Conservation (phyloP, 1,140 invertebrate genomes). For the Zaprionus inermis region DNA sequence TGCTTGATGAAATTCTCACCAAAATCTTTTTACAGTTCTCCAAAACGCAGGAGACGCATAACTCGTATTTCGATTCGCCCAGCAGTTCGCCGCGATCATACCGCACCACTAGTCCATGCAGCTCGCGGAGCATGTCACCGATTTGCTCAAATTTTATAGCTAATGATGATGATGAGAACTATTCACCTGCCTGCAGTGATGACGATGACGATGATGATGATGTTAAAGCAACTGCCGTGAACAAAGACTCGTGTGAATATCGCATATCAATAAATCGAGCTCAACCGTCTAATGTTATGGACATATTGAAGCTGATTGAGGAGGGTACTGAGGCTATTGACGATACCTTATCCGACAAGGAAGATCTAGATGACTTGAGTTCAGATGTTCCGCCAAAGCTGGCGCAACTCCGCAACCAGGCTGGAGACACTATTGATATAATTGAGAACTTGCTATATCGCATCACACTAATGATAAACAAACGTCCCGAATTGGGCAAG, state of each 20-base stretch:
- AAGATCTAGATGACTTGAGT: constrained; percentile 74
- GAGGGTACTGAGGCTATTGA: constrained; percentile 74
- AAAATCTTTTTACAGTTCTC: constrained; percentile 44
- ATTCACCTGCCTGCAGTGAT: constrained; percentile 83
- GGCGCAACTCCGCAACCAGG: constrained; percentile 50
- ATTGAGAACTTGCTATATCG: constrained; percentile 79
- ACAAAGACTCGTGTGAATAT: constrained; percentile 54
- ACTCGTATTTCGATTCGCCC: constrained; percentile 73
- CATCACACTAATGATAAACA: constrained; percentile 77
- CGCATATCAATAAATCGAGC: constrained; percentile 51
- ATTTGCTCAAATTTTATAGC: constrained; percentile 55
- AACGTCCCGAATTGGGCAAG: constrained; percentile 72
- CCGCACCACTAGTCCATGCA: constrained; percentile 78
- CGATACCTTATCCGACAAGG: constrained; percentile 74
- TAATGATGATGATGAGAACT: constrained; percentile 77
- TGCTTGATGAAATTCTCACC: neutral
- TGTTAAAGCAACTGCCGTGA: constrained; percentile 19
- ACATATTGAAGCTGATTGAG: constrained; percentile 74
- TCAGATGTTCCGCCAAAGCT: constrained; percentile 71
- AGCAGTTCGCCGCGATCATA: constrained; percentile 75
- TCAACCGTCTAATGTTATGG: constrained; percentile 66
- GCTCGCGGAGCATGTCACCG: constrained; percentile 81
- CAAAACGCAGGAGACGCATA: constrained; percentile 60
- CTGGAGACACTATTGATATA: constrained; percentile 72
- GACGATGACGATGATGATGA: constrained; percentile 79